Evolutionary conservation across 2,888 invertebrate species (phyloP), one percentile per base, ranked within the genome.

Genomic region (Allolobophora icterica): DNA sequence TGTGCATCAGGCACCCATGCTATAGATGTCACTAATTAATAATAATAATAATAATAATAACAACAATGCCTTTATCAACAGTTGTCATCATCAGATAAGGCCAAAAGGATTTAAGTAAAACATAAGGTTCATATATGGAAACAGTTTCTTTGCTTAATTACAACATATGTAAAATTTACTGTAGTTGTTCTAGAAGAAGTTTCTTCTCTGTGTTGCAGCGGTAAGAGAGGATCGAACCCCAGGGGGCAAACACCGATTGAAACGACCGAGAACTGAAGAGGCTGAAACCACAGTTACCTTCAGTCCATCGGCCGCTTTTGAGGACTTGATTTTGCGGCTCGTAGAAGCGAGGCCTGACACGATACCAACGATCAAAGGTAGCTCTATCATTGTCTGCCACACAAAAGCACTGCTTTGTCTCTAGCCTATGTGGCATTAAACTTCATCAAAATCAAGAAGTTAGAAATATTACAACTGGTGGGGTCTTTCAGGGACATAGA

Each of bases 171-270:
- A 52, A 52, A 24, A 52, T 52, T 52, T 21, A 24, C 52, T 52
- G 4, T 52, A 24, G 52, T 52, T 52, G 13, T 42, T 42, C 42
- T 42, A 42, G 52, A 52, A n/a, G 71, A n/a, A 30, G 0, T 30
- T n/a, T 30, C 1, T 71, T 71, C 3, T 71, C n/a, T n/a, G 30
- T 11, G 30, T 71, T 90, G 17, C 89, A 95, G 95, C 95, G 92
- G 95, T 95, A 15, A 92, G 95, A 89, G 95, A 95, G 92, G 95
- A 95, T 92, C 91, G 95, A 84, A 94, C 95, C 0, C 95, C 95
- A 13, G 95, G 95, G 17, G 95, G 95, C 13, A 95, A 94, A 92
- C 95, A 95, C 91, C 92, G 95, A 45, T 35, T 71, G 89, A 95
- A 95, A 92, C 93, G 94, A 33, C 94, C 93, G 30, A 92, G 94